Evolutionary conservation across 2,888 invertebrate genomes (phyloP).

Genomic region (Drosophila rellima): DNA sequence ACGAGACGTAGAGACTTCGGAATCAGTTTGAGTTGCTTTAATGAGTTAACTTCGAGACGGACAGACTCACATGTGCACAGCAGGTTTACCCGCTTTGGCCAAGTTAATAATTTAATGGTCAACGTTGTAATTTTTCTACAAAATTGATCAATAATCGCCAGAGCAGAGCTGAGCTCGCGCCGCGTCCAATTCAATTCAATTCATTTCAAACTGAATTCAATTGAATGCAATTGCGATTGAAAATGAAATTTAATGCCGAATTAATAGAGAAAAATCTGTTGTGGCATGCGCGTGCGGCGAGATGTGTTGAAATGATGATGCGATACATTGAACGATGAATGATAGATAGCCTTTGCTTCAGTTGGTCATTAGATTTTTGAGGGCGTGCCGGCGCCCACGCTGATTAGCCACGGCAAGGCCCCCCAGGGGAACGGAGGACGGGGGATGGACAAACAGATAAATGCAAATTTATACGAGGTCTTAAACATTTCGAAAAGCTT

Average conservation of each 20-base stretch:
- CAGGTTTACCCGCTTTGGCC: constrained; percentile 65
- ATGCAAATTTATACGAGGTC: constrained; percentile 72
- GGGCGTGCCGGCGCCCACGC: constrained; percentile 57
- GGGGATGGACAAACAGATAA: constrained; percentile 26
- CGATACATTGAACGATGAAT: constrained; percentile 43
- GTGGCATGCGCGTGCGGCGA: constrained; percentile 56
- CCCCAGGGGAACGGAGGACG: not conserved
- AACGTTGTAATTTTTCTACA: constrained; percentile 70
- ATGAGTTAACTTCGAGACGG: constrained; percentile 56
- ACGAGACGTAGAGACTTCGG: constrained; percentile 35
- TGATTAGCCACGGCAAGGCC: constrained; percentile 56
- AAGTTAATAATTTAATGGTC: constrained; percentile 79
- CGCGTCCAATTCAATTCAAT: constrained; percentile 59
- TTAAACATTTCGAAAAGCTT: constrained; percentile 48
- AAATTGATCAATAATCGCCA: constrained; percentile 67
- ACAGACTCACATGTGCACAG: constrained; percentile 53
- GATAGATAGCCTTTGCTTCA: constrained; percentile 27
- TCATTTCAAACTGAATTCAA: constrained; percentile 58
- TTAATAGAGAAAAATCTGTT: constrained; percentile 71
- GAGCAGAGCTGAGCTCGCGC: constrained; percentile 22
- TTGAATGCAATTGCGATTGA: constrained; percentile 69
- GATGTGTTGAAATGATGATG: constrained; percentile 50
- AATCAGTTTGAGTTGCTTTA: constrained; percentile 58
- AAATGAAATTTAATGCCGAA: constrained; percentile 73
- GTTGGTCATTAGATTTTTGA: constrained; percentile 30